phyloP scores from a whole-genome alignment of 2,797 vertebrate species.

The Garrulus glandarius region DNA sequence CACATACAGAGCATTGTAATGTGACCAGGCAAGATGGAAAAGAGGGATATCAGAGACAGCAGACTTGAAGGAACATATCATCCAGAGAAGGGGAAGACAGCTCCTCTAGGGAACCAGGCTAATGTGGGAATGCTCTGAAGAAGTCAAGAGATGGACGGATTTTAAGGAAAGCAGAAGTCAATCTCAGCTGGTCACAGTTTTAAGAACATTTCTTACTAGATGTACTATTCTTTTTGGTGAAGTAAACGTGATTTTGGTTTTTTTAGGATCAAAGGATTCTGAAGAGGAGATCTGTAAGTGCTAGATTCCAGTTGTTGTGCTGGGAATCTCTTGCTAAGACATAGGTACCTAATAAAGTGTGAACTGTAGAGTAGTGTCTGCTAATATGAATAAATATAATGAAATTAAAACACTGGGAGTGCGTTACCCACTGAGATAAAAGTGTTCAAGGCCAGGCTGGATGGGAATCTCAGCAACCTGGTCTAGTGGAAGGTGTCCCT shows the following conservation, averaged over 20 bases:
- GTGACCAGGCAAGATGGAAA: neutral
- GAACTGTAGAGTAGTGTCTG: neutral
- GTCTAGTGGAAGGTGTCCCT: neutral
- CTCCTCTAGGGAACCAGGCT: neutral
- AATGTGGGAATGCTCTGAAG: neutral
- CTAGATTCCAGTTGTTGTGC: neutral
- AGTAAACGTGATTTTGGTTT: neutral
- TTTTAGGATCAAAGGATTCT: neutral
- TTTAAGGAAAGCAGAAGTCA: neutral
- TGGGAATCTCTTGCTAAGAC: neutral
- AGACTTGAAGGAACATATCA: neutral
- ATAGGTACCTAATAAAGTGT: neutral
- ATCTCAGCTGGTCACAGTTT: neutral
- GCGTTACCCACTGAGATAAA: neutral
- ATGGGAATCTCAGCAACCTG: neutral
- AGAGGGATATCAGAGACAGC: neutral
- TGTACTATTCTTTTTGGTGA: neutral
- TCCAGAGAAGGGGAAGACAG: neutral
- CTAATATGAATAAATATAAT: neutral
- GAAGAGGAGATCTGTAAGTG: neutral
- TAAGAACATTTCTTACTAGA: neutral
- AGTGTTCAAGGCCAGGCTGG: neutral
- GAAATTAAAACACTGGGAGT: neutral
- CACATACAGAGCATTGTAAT: neutral
- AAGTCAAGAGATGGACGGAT: neutral